Base-by-base conservation (phyloP, 1,140 invertebrate species). In the fruit fly (Drosophila melanogaster) region DNA sequence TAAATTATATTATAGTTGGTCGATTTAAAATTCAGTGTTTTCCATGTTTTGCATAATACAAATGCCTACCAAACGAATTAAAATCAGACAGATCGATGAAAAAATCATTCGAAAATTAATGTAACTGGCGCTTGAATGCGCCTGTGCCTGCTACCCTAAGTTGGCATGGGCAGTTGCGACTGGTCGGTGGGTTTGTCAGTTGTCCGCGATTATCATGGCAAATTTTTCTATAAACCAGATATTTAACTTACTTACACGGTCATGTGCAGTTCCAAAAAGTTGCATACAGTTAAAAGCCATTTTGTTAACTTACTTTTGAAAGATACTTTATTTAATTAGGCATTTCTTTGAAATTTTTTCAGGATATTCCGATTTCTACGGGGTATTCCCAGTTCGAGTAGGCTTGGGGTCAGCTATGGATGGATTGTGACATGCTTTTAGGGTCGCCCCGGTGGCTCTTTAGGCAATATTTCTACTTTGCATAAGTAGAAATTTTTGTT, bases 1-100 rank as follows among this genome's bases (percentile, higher is more conserved):
- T 35, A 67, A 81, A 78, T 61, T 67, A 79, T 75, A 60, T 57
- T 33, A 35, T 81, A 83, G 70, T 86, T 81, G 69, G 43, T 60
- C 65, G 40, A 81, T 79, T 87, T 73, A 51, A 81, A 86, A 90
- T 86, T 90, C 86, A 90, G 86, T 90, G 60, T 85, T 90, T 90
- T 90, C 86, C 86, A 90, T 83, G 83, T 86, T 90, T 90, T 90
- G 86, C 85, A 90, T 90, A 90, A 90, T 90, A 85, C 75, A 90
- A 85, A 79, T 81, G 86, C 86, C 86, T 90, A 90, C 66, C 60
- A 72, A 74, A 47, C 10, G 60, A 72, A 41, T 15, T 46, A 47
- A 60, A 26, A 17, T 11, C 15, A 67, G 17, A 60, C 24, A 59
- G 58, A 76, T 53, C 64, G 41, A 8, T 54, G 49, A 66, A 70